Base-by-base conservation (phyloP, 2,888 invertebrate species). In the Melanophora roralis region DNA sequence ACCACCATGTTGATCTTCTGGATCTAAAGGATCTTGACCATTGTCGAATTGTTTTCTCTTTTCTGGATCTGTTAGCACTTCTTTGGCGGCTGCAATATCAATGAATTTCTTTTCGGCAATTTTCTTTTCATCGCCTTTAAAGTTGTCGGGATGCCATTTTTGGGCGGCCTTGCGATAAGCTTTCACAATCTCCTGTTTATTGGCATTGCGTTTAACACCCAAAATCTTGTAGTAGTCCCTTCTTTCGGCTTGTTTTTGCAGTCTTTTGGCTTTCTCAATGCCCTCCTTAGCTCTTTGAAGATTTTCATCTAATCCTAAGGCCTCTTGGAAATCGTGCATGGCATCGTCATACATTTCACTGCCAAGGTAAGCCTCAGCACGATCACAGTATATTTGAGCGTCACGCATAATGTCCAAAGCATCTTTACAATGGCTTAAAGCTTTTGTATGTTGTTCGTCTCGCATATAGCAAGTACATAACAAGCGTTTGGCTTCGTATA, bases 61-160 rank as follows among this genome's bases (percentile, higher is more conserved):
- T 89, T 99, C 98, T 82, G 95, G 92, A 92, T 95, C 94, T 47
- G 95, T 95, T 36, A 95, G 90, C 19, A 94, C 94, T 92, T 99
- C 99, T 91, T 99, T 99, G 67, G 99, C 99, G 45, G 98, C 97
- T 2, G 99, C 99, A 86, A 99, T 95, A 89, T 99, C 99, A 82
- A 99, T 98, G 89, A 99, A 99, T 91, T 95, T 98, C 90, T 98
- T 98, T 90, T 99, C 96, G 0, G 99, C 99, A 62, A 94, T 91
- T 88, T 97, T 96, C 91, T 98, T 98, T 89, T 97, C 97, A 81
- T 96, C 95, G 11, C 94, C 95, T 60, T 92, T 93, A 90, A 94
- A 98, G 91, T 96, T 97, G 91, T 99, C 99, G 0, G 99, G 99
- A 91, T 99, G 99, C 98, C 99, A 99, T 90, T 98, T 96, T 90